Evolutionary conservation across 2,113 vertebrate species (phyloP).

Genomic region (Butorides virescens): DNA sequence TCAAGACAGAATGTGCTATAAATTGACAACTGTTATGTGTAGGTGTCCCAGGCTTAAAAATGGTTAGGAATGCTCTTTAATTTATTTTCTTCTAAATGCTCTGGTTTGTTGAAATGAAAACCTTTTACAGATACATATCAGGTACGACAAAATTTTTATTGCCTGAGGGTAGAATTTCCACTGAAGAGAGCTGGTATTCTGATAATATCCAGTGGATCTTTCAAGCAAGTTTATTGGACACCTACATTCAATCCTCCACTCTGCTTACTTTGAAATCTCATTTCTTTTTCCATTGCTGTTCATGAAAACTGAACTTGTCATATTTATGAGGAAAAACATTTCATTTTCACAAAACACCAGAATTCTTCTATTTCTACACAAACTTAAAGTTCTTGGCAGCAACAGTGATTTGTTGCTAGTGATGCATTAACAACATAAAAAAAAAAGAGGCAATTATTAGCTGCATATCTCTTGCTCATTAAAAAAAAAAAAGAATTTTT

Average conservation of each 20-base stretch:
- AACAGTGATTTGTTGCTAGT: neutral
- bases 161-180: neutral
- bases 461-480: neutral
- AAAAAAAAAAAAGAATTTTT: neutral
- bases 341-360: neutral
- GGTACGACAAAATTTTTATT: neutral
- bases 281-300: neutral
- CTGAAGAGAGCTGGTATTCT: neutral
- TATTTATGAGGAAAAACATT: neutral
- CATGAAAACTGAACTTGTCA: neutral
- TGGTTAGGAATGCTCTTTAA: neutral
- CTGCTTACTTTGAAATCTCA: neutral
- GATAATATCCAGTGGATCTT: neutral
- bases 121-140: neutral
- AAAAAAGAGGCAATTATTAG: neutral
- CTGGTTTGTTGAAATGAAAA: neutral
- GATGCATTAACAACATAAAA: neutral
- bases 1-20: constrained; percentile 1
- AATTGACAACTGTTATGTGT: neutral
- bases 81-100: neutral
- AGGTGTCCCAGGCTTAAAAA: neutral
- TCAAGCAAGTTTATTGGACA: neutral
- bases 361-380: neutral
- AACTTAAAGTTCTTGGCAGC: neutral
- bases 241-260: neutral